Conservation (phyloP, 1,140 invertebrate species). For the Ericerus pela region DNA sequence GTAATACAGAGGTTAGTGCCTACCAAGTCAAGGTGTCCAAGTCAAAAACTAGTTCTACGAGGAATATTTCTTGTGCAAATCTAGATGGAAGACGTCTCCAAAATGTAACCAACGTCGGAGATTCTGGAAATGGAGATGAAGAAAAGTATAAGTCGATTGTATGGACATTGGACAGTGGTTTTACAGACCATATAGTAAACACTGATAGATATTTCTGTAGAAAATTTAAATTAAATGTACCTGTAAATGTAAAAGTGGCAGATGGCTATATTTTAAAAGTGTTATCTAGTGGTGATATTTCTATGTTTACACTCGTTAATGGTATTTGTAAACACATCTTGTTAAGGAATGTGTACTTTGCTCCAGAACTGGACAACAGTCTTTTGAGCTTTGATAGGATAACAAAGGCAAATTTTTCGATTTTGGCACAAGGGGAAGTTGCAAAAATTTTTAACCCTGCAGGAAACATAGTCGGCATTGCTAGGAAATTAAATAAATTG, state of each 20-base stretch:
- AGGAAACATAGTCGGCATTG: not conserved
- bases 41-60: too few species aligned
- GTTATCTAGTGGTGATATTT: constrained; percentile 17
- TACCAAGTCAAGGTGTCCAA: too few species aligned
- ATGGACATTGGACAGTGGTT: constrained; percentile 24
- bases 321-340: constrained; percentile 13
- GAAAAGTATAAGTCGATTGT: not conserved
- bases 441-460: not conserved
- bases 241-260: constrained; percentile 21
- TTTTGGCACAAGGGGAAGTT: constrained; percentile 15
- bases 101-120: too few species aligned
- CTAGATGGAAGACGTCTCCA: too few species aligned
- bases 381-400: too few species aligned
- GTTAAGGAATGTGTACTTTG: constrained; percentile 20
- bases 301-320: constrained; percentile 17
- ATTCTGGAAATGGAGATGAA: too few species aligned
- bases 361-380: constrained; percentile 14
- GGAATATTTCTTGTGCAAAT: too few species aligned
- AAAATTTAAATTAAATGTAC: constrained; percentile 17
- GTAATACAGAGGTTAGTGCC: too few species aligned
- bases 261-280: constrained; percentile 16
- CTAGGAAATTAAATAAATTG: too few species aligned
- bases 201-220: constrained; percentile 17
- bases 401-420: too few species aligned
- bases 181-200: constrained; percentile 22